These are phyloP conservation scores for Dysidea cf. avara DNA, from an alignment of 37 sponge, comb jelly and placozoan genomes.

Conservation along the genomic window DNA sequence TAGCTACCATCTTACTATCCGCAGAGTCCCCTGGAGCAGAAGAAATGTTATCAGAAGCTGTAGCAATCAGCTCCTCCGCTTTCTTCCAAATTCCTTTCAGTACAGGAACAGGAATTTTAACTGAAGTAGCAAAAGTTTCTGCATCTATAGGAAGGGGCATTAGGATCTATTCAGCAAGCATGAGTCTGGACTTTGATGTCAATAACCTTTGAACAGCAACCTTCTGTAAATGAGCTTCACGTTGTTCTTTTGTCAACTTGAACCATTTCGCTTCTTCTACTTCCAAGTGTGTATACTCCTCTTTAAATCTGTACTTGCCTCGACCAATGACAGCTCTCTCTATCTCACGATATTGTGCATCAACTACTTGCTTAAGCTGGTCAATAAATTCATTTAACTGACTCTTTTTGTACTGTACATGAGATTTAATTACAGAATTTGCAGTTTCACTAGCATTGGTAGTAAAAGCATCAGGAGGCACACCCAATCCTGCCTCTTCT, in stretches of 20 bases:
- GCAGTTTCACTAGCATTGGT: too few relatives aligned
- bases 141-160: slow-evolving; percentile 1
- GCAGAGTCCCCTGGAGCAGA: slow-evolving; percentile 21
- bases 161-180: too few relatives aligned
- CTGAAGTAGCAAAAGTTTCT: neutral
- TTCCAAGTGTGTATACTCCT: too few relatives aligned
- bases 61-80: slow-evolving; percentile 17
- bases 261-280: too few relatives aligned
- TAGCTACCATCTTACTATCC: slow-evolving; percentile 17
- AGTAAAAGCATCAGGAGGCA: too few relatives aligned
- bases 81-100: slow-evolving; percentile 37
- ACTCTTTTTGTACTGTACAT: slow-evolving; percentile 37
- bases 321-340: slow-evolving; percentile 41
- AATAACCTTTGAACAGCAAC: neutral
- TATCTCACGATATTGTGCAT: too few relatives aligned
- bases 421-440: slow-evolving; percentile 12
- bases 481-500: slow-evolving; percentile 19
- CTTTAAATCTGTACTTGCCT: slow-evolving; percentile 41
- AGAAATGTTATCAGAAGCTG: neutral
- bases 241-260: too few relatives aligned
- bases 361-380: slow-evolving; percentile 35
- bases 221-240: neutral
- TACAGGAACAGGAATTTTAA: slow-evolving; percentile 15
- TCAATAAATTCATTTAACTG: slow-evolving; percentile 28
- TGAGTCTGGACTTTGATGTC: too few relatives aligned